Evolutionary conservation across 2,113 vertebrate species (phyloP).

Genomic region (Podarcis muralis): DNA sequence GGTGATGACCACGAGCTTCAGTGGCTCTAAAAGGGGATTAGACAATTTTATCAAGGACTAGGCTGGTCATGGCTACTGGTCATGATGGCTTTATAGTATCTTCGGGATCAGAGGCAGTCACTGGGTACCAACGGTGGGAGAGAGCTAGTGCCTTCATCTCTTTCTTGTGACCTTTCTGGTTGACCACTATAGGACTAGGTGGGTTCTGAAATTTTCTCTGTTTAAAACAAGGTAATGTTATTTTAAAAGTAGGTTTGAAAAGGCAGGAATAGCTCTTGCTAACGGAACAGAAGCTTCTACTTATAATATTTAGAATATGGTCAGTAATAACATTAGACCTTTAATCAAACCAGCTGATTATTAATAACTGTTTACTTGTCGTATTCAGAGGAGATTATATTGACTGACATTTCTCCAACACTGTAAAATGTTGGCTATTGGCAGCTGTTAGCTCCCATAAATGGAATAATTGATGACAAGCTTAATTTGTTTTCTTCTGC

Average conservation of each 20-base stretch:
- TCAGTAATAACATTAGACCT: slow-evolving; percentile 22
- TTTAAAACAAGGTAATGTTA: background rate
- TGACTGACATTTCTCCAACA: slow-evolving; percentile 31
- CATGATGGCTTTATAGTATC: background rate
- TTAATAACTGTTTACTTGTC: slow-evolving; percentile 52
- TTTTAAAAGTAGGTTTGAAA: background rate
- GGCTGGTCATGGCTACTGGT: background rate
- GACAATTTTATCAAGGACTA: background rate
- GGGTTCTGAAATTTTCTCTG: background rate
- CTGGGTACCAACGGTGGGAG: too few relatives aligned
- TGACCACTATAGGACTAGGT: background rate
- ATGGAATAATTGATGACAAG: slow-evolving; percentile 36
- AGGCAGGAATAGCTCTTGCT: background rate
- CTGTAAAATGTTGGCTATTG: slow-evolving; percentile 33
- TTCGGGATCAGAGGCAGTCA: background rate
- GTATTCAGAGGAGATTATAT: slow-evolving; percentile 28
- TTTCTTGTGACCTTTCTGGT: too few relatives aligned
- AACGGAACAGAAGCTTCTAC: background rate
- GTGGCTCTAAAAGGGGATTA: background rate
- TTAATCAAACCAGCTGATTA: slow-evolving; percentile 43
- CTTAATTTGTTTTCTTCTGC: background rate
- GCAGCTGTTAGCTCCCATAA: slow-evolving; percentile 35
- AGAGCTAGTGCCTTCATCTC: too few relatives aligned
- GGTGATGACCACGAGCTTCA: background rate
- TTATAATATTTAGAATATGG: slow-evolving; percentile 10